A percentile compares a stretch with the other conserved stretches of the same genome.
These are phyloP conservation scores for Herpetotheres cachinnans DNA, from an alignment of 2,113 vertebrate genomes.

Conservation along the genomic window DNA sequence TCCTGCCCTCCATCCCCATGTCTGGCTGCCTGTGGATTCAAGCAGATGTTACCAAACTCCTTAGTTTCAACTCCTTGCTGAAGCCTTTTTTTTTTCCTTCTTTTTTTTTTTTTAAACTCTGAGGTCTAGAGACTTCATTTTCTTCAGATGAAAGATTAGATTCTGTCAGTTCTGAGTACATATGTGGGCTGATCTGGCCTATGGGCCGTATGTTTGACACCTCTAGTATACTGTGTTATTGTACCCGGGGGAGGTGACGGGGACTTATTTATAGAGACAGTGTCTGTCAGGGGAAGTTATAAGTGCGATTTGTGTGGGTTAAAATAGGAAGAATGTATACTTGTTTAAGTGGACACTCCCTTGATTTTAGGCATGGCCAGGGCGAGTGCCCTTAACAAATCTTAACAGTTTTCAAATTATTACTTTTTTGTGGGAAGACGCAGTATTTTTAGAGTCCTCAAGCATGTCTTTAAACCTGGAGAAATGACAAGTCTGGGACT, in stretches of 20 bases:
- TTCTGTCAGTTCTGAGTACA: conserved; percentile 67
- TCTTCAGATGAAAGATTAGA: conserved; percentile 57
- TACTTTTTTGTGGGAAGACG: neutral
- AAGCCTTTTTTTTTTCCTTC: neutral
- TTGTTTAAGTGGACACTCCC: conserved; percentile 42
- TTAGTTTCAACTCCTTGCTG: neutral
- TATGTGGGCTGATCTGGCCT: conserved; percentile 69
- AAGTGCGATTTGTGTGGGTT: conserved; percentile 31
- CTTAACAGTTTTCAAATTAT: neutral
- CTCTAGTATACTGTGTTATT: conserved; percentile 68
- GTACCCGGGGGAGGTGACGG: conserved; percentile 62
- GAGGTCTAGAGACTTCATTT: conserved; percentile 51
- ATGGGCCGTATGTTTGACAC: conserved; percentile 70
- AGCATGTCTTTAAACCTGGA: conserved; percentile 42
- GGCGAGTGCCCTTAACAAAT: neutral
- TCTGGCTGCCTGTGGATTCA: neutral
- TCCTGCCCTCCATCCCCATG: neutral
- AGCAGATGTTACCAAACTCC: conserved; percentile 43
- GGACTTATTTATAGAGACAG: conserved; percentile 68
- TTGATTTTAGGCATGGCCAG: conserved; percentile 18
- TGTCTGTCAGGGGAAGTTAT: conserved; percentile 64
- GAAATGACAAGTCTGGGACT: conserved; percentile 40
- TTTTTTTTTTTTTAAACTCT: neutral
- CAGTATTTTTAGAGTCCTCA: conserved; percentile 17
- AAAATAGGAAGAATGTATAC: conserved; percentile 46